Evolutionary conservation across 2,113 vertebrate species (phyloP), one percentile per base, ranked within the genome.

Genomic region (Toxostoma redivivum): DNA sequence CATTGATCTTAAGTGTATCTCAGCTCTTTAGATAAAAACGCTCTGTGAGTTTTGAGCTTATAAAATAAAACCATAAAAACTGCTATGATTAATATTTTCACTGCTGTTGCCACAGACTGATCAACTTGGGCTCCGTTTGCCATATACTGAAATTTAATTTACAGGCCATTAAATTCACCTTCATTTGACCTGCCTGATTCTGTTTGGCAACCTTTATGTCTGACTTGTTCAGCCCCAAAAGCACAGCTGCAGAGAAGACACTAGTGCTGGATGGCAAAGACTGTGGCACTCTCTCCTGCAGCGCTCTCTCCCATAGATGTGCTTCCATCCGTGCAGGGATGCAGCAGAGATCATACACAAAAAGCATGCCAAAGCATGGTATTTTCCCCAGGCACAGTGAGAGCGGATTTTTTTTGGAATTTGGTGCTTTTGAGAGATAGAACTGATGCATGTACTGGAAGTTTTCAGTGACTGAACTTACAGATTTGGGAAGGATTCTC

Each of bases 261-360:
- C 42, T 5, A 30, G 12, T 15, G 33, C 64, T 66, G 48, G n/a
- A 28, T 15, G 65, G 38, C 35, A 66, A 44, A 65, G 60, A 27
- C 25, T 11, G 22, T 42, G 60, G n/a, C 23, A 11, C 10, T n/a
- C n/a, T 44, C 18, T 66, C 21, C 45, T 80, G 44, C 60, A 69
- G 19, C 0, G 0, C 50, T 57, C 12, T 47, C 47, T 90, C 57
- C 15, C 47, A 18, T 0, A 44, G 57, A 30, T 37, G 22, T 31
- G 22, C 18, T 67, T 42, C 78, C 23, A 21, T 25, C 47, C 5
- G 0, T 4, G 30, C 8, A 61, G 44, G 47, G 42, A 40, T 33
- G n/a, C 15, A 61, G 77, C 38, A 91, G 57, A 72, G 17, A 16
- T 2, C 51, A 25, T 5, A 48, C 28, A 31, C 7, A 7, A 54